Conservation (phyloP, 92 coral and sea anemone genomes). For the Blastomussa wellsi region DNA sequence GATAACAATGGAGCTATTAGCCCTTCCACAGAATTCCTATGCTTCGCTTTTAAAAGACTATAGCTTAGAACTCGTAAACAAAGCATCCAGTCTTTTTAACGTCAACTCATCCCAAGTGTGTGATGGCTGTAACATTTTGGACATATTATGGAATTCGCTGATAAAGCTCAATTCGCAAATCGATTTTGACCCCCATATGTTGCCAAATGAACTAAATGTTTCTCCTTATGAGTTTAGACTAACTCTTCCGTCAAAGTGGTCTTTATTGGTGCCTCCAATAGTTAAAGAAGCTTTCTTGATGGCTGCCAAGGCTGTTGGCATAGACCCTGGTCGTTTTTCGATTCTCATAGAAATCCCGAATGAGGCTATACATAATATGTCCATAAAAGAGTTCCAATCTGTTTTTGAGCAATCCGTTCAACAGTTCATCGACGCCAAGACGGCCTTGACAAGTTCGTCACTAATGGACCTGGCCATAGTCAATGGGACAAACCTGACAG, state of each 20-base stretch:
- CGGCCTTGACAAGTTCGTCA: slow-evolving; percentile 22
- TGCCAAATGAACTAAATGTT: slow-evolving; percentile 51
- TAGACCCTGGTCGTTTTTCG: slow-evolving; percentile 54
- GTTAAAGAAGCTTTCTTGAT: slow-evolving; percentile 51
- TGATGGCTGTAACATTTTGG: slow-evolving; percentile 39
- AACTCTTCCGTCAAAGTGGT: slow-evolving; percentile 69
- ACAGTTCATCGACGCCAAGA: slow-evolving; percentile 45
- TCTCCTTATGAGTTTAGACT: slow-evolving; percentile 47
- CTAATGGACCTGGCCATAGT: slow-evolving; percentile 30
- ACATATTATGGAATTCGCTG: slow-evolving; percentile 60
- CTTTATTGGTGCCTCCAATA: slow-evolving; percentile 51
- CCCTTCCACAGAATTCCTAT: slow-evolving; percentile 15
- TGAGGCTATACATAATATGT: slow-evolving; percentile 45
- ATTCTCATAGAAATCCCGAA: slow-evolving; percentile 42
- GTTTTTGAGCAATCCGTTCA: slow-evolving; percentile 20
- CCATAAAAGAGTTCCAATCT: slow-evolving; percentile 38
- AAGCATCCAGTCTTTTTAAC: slow-evolving; percentile 51
- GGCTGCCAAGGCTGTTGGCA: slow-evolving; percentile 42
- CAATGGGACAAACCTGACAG: slow-evolving; percentile 35
- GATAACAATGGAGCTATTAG: slow-evolving; percentile 25
- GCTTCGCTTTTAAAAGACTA: slow-evolving; percentile 10
- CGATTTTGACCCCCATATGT: slow-evolving; percentile 39
- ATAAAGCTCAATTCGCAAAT: slow-evolving; percentile 31
- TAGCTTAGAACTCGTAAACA: slow-evolving; percentile 26
- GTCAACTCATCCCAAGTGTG: slow-evolving; percentile 59